Percentiles rank a stretch among this genome's conserved stretches.
These are phyloP conservation scores for Ctenodactylus gundi DNA, from an alignment of 2,113 vertebrate species.

Conservation along the genomic window DNA sequence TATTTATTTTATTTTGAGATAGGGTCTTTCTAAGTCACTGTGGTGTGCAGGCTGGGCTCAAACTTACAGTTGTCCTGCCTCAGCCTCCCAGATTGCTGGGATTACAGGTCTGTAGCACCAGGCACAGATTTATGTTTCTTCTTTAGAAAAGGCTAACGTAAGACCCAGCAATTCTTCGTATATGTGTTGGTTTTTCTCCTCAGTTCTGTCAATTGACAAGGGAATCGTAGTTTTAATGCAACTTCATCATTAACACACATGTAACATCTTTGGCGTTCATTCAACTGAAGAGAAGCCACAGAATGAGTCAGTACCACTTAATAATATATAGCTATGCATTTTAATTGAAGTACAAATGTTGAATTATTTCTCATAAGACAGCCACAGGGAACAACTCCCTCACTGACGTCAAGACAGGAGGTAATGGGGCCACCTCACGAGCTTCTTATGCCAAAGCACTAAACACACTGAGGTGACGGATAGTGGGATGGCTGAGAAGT, in stretches of 20 bases:
- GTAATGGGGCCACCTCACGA: constrained; percentile 47
- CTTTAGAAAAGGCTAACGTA: neutral
- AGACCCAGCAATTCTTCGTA: too few relatives aligned
- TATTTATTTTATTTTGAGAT: too few relatives aligned
- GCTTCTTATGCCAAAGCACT: constrained; percentile 24
- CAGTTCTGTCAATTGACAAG: neutral
- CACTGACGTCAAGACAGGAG: constrained; percentile 64
- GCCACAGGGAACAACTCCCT: constrained; percentile 65
- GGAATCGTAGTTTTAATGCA: neutral
- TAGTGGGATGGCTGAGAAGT: neutral
- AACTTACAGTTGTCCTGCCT: too few relatives aligned
- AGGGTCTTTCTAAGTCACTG: too few relatives aligned
- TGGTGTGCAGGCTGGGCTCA: too few relatives aligned
- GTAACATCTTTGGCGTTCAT: constrained; percentile 19
- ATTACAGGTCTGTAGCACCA: too few relatives aligned
- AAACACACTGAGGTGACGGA: constrained; percentile 27
- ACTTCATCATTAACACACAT: neutral
- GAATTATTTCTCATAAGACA: constrained; percentile 67
- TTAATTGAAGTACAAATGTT: constrained; percentile 76
- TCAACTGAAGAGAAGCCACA: constrained; percentile 54
- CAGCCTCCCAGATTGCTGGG: too few relatives aligned
- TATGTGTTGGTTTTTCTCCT: neutral
- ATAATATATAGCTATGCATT: constrained; percentile 64
- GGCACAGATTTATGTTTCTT: too few relatives aligned
- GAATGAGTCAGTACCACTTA: constrained; percentile 67